Conservation (phyloP, 2,113 vertebrate species). For the Hypocryptadius cinnamomeus region DNA sequence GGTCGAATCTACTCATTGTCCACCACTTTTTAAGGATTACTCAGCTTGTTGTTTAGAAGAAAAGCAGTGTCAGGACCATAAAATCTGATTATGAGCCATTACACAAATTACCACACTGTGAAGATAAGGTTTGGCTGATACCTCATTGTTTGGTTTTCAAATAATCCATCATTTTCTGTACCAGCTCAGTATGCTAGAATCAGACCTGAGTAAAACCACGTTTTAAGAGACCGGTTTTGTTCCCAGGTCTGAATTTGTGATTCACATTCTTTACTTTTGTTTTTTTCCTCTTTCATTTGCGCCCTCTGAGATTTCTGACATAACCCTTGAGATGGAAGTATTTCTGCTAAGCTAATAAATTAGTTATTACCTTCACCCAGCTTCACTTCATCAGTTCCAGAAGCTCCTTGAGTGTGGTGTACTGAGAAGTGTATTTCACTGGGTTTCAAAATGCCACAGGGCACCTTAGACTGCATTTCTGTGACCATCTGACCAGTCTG, state of each 20-base stretch:
- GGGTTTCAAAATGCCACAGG: background rate
- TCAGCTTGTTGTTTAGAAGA: background rate
- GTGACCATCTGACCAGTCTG: background rate
- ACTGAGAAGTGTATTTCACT: background rate
- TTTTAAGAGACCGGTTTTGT: background rate
- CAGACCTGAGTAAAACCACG: background rate
- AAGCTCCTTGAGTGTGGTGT: background rate
- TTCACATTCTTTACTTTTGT: background rate
- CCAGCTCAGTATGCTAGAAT: background rate
- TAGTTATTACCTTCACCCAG: background rate
- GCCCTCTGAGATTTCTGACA: background rate
- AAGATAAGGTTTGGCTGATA: background rate
- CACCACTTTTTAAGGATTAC: background rate
- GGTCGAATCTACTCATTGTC: background rate
- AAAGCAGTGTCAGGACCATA: background rate
- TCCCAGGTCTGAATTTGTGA: background rate
- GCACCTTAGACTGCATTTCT: background rate
- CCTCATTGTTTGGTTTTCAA: background rate
- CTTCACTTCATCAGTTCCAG: background rate
- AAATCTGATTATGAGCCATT: background rate
- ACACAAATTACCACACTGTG: background rate
- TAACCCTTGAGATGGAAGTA: background rate
- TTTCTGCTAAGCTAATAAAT: background rate
- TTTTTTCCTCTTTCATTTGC: background rate
- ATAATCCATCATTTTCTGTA: background rate